Evolutionary conservation across 1,140 invertebrate species (phyloP).

Genomic region (Cotesia vestalis): DNA sequence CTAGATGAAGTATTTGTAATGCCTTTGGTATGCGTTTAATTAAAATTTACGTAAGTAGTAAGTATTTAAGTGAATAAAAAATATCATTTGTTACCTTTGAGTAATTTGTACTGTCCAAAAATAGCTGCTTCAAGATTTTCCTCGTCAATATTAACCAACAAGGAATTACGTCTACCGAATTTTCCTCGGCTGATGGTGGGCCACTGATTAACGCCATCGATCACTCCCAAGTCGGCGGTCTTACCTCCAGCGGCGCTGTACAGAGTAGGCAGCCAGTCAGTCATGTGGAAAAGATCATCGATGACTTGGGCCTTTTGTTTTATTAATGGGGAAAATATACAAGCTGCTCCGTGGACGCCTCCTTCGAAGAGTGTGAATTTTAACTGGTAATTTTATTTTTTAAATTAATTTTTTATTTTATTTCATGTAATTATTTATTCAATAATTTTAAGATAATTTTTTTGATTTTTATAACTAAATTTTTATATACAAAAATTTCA

Average conservation of each 20-base stretch:
- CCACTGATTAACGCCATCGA: slow-evolving; percentile 68
- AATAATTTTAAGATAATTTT: too few species aligned
- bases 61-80: not conserved
- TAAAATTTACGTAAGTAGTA: slow-evolving; percentile 1
- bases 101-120: slow-evolving; percentile 48
- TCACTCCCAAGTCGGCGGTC: slow-evolving; percentile 45
- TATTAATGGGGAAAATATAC: slow-evolving; percentile 81
- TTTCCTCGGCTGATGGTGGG: slow-evolving; percentile 45
- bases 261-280: slow-evolving; percentile 89
- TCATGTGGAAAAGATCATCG: slow-evolving; percentile 81
- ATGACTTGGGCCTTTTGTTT: slow-evolving; percentile 71
- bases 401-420: too few species aligned
- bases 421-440: too few species aligned
- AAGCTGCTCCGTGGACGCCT: slow-evolving; percentile 77
- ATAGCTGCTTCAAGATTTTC: slow-evolving; percentile 43
- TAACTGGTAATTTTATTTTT: slow-evolving; percentile 58
- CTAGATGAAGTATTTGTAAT: not conserved
- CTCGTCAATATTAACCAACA: slow-evolving; percentile 54
- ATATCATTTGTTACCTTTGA: slow-evolving; percentile 46
- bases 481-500: too few species aligned
- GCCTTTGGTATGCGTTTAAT: not conserved
- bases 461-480: too few species aligned
- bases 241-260: slow-evolving; percentile 70
- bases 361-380: slow-evolving; percentile 91
- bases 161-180: slow-evolving; percentile 29